Evolutionary conservation across 2,797 vertebrate genomes (phyloP).

Genomic region (Paguma larvata): DNA sequence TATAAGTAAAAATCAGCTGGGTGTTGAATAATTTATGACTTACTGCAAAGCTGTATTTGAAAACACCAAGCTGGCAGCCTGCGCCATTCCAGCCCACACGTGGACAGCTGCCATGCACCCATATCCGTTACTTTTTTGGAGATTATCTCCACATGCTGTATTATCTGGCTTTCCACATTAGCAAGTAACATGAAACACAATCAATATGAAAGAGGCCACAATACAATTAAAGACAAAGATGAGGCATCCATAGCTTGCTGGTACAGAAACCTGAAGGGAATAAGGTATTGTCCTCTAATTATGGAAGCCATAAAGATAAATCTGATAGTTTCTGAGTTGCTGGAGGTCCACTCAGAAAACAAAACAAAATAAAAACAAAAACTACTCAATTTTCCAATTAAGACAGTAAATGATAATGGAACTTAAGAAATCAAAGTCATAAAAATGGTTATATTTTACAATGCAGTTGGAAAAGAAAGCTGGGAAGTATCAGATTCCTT

Average conservation of each 20-base stretch:
- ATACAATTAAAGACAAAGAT: slow-evolving; percentile 86
- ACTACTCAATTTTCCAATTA: slow-evolving; percentile 64
- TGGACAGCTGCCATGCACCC: slow-evolving; percentile 80
- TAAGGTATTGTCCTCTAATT: slow-evolving; percentile 73
- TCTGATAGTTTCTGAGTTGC: slow-evolving; percentile 75
- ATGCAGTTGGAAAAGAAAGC: slow-evolving; percentile 46
- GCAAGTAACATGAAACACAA: slow-evolving; percentile 85
- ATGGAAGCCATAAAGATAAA: slow-evolving; percentile 78
- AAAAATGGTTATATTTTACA: slow-evolving; percentile 67
- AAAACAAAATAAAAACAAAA: too few species aligned
- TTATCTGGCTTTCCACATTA: slow-evolving; percentile 89
- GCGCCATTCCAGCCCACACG: slow-evolving; percentile 67
- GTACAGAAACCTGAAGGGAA: slow-evolving; percentile 90
- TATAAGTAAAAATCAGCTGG: slow-evolving; percentile 82
- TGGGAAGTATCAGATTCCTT: not conserved
- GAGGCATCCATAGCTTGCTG: slow-evolving; percentile 81
- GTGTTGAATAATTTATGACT: slow-evolving; percentile 82
- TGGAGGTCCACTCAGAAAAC: slow-evolving; percentile 66
- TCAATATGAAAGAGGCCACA: slow-evolving; percentile 85
- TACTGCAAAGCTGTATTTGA: slow-evolving; percentile 83
- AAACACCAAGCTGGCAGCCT: slow-evolving; percentile 84
- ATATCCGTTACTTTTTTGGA: slow-evolving; percentile 76
- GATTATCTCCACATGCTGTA: slow-evolving; percentile 82
- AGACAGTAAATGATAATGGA: slow-evolving; percentile 58
- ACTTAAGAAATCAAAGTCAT: slow-evolving; percentile 70